phyloP scores from a whole-genome alignment of 2,888 invertebrate species.

The Lasioglossum figueresi region DNA sequence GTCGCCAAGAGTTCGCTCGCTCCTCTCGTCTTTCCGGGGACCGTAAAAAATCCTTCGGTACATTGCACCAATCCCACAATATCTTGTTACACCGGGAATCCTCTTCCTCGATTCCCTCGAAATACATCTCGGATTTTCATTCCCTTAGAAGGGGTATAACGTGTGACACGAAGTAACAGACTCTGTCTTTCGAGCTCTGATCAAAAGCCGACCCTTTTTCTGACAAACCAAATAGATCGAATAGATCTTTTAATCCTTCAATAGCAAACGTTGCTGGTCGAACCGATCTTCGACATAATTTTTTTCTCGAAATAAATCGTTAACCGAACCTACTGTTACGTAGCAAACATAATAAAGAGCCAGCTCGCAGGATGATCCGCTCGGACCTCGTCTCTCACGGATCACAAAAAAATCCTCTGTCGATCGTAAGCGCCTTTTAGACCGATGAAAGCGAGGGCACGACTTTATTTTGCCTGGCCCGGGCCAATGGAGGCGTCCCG shows the following conservation, averaged over 20 bases:
- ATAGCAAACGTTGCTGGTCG: too few species aligned
- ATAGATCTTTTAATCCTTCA: too few species aligned
- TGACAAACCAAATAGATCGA: too few species aligned
- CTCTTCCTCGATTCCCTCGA: neutral
- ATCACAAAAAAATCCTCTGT: neutral
- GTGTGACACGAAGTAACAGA: neutral
- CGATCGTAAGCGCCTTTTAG: neutral
- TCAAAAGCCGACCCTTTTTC: neutral
- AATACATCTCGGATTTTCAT: neutral
- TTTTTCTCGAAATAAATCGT: neutral
- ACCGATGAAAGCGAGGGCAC: neutral
- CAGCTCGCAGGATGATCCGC: neutral
- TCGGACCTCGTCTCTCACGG: neutral
- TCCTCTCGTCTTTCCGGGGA: neutral
- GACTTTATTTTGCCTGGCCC: neutral
- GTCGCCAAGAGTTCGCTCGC: constrained; percentile 15
- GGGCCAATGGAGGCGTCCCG: neutral
- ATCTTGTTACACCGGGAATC: neutral
- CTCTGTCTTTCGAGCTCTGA: neutral
- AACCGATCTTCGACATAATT: too few species aligned
- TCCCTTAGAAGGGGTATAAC: neutral
- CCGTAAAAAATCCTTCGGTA: constrained; percentile 15
- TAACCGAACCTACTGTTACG: too few species aligned
- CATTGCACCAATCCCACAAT: neutral
- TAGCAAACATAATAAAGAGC: neutral